Evolutionary conservation across 2,888 invertebrate genomes (phyloP).

Genomic region (Agonopterix heracliana): DNA sequence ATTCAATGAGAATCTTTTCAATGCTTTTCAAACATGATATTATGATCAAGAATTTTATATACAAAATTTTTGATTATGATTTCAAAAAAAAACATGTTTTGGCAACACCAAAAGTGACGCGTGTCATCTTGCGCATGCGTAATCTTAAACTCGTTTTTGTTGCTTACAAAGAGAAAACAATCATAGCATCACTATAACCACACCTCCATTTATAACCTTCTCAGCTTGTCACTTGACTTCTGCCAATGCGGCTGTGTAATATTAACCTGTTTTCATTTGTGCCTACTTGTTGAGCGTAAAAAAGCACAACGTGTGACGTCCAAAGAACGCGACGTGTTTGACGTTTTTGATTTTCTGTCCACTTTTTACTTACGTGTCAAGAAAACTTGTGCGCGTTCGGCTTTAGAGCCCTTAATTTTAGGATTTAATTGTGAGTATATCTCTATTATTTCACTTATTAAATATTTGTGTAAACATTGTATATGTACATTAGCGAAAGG

Average conservation of each 20-base stretch:
- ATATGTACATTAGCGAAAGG: background rate
- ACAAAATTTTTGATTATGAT: no score
- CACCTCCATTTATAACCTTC: no score
- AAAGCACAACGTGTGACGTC: slow-evolving; percentile 4
- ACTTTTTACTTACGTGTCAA: slow-evolving; percentile 74
- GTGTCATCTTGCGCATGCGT: slow-evolving; percentile 24
- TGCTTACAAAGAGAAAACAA: no score
- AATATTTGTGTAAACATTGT: slow-evolving; percentile 5
- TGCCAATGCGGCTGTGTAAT: no score
- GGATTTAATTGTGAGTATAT: slow-evolving; percentile 64
- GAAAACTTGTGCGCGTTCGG: slow-evolving; percentile 58
- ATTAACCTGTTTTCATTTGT: no score
- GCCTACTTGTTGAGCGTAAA: background rate
- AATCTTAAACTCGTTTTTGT: background rate
- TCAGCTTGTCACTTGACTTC: no score
- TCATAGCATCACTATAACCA: no score
- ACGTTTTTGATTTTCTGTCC: slow-evolving; percentile 35
- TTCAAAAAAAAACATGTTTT: no score
- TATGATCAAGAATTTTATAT: no score
- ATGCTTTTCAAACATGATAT: no score
- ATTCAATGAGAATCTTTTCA: no score
- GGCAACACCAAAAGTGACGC: slow-evolving; percentile 29
- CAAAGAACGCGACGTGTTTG: slow-evolving; percentile 19
- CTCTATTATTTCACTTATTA: slow-evolving; percentile 16
- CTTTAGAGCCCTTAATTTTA: slow-evolving; percentile 65